phyloP scores from a whole-genome alignment of 2,113 vertebrate genomes.

The Phalacrocorax pelagicus region DNA sequence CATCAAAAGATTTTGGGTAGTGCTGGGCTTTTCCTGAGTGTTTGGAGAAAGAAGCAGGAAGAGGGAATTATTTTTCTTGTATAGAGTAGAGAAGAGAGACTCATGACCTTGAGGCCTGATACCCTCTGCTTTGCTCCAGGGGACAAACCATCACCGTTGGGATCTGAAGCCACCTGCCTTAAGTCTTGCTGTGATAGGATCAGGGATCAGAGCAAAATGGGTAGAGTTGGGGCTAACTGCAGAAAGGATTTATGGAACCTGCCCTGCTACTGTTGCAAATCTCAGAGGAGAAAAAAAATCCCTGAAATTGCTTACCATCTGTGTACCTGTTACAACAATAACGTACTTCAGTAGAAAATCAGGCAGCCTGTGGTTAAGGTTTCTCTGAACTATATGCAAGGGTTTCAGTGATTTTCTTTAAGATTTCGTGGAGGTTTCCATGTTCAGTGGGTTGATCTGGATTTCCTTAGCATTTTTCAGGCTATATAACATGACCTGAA shows the following conservation, averaged over 20 bases:
- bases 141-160: background rate
- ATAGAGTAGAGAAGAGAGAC: background rate
- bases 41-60: background rate
- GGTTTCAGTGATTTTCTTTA: background rate
- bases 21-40: background rate
- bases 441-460: background rate
- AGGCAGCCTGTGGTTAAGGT: background rate
- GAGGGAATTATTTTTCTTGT: background rate
- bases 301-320: background rate
- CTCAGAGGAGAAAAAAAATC: background rate
- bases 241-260: background rate
- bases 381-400: background rate
- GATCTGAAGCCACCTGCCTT: background rate
- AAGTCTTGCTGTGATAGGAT: background rate
- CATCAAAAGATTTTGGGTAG: background rate
- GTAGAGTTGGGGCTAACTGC: background rate
- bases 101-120: background rate
- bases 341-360: background rate
- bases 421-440: background rate
- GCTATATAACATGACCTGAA: background rate
- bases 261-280: background rate
- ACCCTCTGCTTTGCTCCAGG: background rate
- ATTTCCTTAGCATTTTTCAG: background rate
- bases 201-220: background rate
- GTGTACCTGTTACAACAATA: background rate